phyloP scores from a whole-genome alignment of 1,140 invertebrate species.

The Dinothrombium tinctorium region DNA sequence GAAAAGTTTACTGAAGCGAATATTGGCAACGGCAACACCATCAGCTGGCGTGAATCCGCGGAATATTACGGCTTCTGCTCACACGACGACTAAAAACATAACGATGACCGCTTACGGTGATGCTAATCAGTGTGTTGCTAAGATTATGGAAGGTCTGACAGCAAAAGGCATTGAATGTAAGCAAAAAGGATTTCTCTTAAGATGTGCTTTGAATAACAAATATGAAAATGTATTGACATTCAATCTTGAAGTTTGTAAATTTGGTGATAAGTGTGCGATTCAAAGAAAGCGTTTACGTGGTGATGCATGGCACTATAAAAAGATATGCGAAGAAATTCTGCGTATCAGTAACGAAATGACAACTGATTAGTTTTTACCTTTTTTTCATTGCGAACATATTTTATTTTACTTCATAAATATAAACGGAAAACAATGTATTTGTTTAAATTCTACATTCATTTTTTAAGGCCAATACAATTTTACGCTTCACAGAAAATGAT shows the following conservation, averaged over 20 bases:
- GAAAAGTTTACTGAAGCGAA: slow-evolving; percentile 12
- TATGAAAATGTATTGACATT: slow-evolving; percentile 29
- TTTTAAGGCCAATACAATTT: no score
- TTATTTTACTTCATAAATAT: no score
- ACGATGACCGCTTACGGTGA: slow-evolving; percentile 10
- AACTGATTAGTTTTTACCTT: no score
- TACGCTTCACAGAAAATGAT: no score
- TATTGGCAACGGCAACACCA: slow-evolving; percentile 11
- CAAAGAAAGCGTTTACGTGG: slow-evolving; percentile 51
- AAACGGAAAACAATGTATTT: no score
- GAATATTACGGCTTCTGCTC: neutral
- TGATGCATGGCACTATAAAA: slow-evolving; percentile 61
- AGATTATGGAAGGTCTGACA: slow-evolving; percentile 6
- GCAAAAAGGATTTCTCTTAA: slow-evolving; percentile 11
- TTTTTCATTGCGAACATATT: no score
- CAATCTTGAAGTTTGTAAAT: slow-evolving; percentile 49
- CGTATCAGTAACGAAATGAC: slow-evolving; percentile 12
- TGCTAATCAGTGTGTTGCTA: slow-evolving; percentile 9
- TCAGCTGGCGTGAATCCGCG: slow-evolving; percentile 3
- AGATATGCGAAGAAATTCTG: slow-evolving; percentile 56
- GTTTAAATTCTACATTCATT: no score
- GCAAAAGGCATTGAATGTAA: slow-evolving; percentile 11
- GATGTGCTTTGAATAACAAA: slow-evolving; percentile 6
- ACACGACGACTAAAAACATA: slow-evolving; percentile 8
- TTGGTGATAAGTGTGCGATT: slow-evolving; percentile 34